These are phyloP conservation scores for Nemurella pictetii DNA, from an alignment of 2,888 invertebrate species.

Conservation along the genomic window DNA sequence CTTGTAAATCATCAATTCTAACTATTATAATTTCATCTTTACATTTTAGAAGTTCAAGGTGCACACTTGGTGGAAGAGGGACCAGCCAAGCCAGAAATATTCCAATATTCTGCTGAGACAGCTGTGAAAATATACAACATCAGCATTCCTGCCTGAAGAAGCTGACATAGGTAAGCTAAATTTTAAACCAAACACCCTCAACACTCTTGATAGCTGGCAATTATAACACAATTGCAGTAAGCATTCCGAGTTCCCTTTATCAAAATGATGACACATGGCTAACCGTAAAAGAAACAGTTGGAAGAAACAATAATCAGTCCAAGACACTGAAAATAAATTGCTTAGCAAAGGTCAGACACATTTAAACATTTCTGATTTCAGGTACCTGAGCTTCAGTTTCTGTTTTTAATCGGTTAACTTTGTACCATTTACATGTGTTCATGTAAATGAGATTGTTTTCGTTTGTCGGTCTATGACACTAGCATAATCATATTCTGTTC, in stretches of 20 bases:
- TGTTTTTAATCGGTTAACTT: background rate
- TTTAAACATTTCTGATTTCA: too few species aligned
- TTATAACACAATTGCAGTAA: too few species aligned
- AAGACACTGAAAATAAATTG: background rate
- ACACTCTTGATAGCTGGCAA: too few species aligned
- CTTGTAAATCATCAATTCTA: too few species aligned
- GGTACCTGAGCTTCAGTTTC: background rate
- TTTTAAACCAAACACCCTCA: background rate
- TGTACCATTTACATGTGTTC: background rate
- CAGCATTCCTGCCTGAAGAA: background rate
- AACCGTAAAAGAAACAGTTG: too few species aligned
- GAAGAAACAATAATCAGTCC: background rate
- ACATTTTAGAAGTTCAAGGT: background rate
- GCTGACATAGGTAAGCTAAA: background rate
- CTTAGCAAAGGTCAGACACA: background rate
- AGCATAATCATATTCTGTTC: background rate
- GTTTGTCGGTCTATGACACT: background rate
- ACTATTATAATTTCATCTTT: too few species aligned
- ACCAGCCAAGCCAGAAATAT: conserved; percentile 4
- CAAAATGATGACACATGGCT: too few species aligned
- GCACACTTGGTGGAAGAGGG: background rate
- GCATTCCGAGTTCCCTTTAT: too few species aligned
- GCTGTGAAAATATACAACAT: conserved; percentile 28
- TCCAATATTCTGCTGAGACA: conserved; percentile 13
- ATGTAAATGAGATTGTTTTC: background rate